A percentile compares a stretch with the other conserved stretches of the same genome.
These are phyloP conservation scores for Aphis craccivora DNA, from an alignment of 1,140 invertebrate species.

Conservation along the genomic window DNA sequence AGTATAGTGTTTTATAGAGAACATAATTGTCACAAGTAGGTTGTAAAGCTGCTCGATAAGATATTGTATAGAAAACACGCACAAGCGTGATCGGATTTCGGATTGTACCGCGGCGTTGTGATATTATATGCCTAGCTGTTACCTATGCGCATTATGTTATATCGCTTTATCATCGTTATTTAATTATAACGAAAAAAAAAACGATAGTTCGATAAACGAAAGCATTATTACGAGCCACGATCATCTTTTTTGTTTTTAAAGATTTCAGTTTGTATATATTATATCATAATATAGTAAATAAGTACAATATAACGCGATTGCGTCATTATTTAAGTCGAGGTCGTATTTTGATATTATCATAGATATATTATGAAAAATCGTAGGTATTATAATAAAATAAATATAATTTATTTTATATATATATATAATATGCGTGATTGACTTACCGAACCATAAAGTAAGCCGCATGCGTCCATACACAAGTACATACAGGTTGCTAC, in stretches of 20 bases:
- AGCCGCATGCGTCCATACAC: slow-evolving; percentile 84
- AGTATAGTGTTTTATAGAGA: not conserved
- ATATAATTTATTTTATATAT: not conserved
- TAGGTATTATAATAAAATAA: not conserved
- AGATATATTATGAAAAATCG: not conserved
- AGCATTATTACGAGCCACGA: not conserved
- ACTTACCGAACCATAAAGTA: slow-evolving; percentile 84
- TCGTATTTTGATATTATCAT: not conserved
- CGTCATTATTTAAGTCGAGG: not conserved
- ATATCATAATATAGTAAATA: not conserved
- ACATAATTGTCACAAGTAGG: not conserved
- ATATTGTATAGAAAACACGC: not conserved
- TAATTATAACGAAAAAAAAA: not conserved
- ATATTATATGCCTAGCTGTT: not conserved
- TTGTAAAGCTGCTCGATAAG: slow-evolving; percentile 3
- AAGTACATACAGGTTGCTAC: slow-evolving; percentile 83
- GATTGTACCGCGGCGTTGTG: not conserved
- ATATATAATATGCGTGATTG: not conserved
- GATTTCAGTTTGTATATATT: not conserved
- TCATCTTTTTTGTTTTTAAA: not conserved
- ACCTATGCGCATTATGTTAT: not conserved
- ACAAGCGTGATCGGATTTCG: not conserved
- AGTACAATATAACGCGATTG: not conserved
- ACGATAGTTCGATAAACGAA: not conserved
- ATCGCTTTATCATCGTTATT: slow-evolving; percentile 26